Conservation (phyloP, 2,888 invertebrate genomes). For the Agonum fuliginosum region DNA sequence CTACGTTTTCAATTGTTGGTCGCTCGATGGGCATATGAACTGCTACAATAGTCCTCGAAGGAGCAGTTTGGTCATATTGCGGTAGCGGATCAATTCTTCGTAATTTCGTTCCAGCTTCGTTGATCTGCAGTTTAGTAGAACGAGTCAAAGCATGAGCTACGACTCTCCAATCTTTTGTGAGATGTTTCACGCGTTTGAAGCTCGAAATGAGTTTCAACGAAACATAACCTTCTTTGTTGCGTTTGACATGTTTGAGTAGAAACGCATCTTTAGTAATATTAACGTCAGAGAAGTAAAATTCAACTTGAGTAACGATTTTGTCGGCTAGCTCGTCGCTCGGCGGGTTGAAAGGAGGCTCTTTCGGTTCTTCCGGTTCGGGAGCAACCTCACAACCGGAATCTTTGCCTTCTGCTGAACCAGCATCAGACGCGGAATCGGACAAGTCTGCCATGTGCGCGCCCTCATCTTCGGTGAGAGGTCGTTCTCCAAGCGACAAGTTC, state of each 20-base stretch:
- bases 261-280: constrained; percentile 97
- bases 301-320: constrained; percentile 90
- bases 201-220: constrained; percentile 95
- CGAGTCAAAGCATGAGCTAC: constrained; percentile 90
- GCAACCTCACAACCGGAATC: constrained; percentile 83
- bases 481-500: constrained; percentile 63
- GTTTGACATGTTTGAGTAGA: constrained; percentile 92
- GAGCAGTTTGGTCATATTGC: constrained; percentile 92
- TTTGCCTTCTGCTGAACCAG: constrained; percentile 79
- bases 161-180: constrained; percentile 95
- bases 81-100: constrained; percentile 90
- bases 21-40: constrained; percentile 89
- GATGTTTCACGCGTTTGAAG: constrained; percentile 94
- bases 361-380: constrained; percentile 72
- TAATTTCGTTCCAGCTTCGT: constrained; percentile 92
- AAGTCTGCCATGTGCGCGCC: constrained; percentile 78
- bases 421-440: constrained; percentile 80
- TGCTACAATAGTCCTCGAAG: constrained; percentile 92
- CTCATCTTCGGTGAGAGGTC: constrained; percentile 74
- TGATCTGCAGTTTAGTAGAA: constrained; percentile 89
- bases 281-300: constrained; percentile 96
- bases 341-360: constrained; percentile 78
- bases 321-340: constrained; percentile 87
- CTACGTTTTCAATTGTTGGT: constrained; percentile 92
- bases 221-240: constrained; percentile 97